These are phyloP conservation scores for Dasysyrphus albostriatus DNA, from an alignment of 2,888 invertebrate species.

Conservation along the genomic window DNA sequence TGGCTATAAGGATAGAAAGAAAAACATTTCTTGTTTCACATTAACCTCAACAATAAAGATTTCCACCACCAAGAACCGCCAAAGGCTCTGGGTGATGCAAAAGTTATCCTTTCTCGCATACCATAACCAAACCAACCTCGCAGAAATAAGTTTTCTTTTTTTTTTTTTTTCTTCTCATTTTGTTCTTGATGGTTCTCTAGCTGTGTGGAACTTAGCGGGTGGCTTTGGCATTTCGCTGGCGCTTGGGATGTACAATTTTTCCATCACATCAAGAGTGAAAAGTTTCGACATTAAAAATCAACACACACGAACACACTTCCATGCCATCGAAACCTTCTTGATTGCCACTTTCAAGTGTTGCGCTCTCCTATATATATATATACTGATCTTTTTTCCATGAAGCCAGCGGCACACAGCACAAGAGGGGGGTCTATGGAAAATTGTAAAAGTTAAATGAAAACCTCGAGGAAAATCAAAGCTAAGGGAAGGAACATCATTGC, in stretches of 20 bases:
- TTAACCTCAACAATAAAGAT: conserved; percentile 70
- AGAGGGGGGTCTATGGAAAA: conserved; percentile 39
- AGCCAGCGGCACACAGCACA: not conserved
- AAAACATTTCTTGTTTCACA: conserved; percentile 57
- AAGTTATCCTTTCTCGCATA: conserved; percentile 62
- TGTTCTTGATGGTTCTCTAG: conserved; percentile 2
- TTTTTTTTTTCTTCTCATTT: not conserved
- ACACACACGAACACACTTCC: conserved; percentile 55
- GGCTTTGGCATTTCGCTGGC: conserved; percentile 22
- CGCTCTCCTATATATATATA: too few species aligned
- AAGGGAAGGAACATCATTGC: conserved; percentile 51
- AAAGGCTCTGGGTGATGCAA: conserved; percentile 42
- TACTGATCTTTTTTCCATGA: conserved; percentile 39
- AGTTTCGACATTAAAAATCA: conserved; percentile 74
- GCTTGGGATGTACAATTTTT: conserved; percentile 47
- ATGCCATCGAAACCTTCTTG: conserved; percentile 44
- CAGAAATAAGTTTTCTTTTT: conserved; percentile 39
- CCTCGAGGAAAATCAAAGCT: conserved; percentile 71
- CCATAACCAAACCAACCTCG: conserved; percentile 13
- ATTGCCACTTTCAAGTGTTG: conserved; percentile 71
- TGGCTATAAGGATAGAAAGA: not conserved
- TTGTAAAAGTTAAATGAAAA: conserved; percentile 76
- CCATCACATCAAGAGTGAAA: conserved; percentile 68
- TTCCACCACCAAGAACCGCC: conserved; percentile 47
- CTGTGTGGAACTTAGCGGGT: conserved; percentile 6